Conservation (phyloP, 30 jellyfish, hydroid and myxozoan genomes). For the Hydractinia echinata region DNA sequence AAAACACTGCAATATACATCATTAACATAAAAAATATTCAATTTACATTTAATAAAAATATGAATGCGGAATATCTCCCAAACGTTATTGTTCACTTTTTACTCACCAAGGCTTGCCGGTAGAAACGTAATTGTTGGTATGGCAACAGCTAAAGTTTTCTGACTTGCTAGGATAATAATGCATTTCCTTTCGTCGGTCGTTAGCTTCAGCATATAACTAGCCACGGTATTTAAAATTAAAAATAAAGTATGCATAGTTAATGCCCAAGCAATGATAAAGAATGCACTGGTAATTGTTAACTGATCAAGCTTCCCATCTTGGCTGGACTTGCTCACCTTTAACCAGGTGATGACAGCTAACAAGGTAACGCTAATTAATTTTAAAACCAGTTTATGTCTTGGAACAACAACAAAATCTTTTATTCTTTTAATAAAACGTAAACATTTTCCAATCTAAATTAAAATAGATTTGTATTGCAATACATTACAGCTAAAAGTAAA, state of each 20-base stretch:
- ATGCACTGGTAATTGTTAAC: conserved; percentile 36
- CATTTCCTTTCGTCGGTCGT: conserved; percentile 47
- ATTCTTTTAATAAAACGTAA: conserved; percentile 56
- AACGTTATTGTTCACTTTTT: background rate
- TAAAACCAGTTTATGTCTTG: conserved; percentile 49
- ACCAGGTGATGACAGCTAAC: conserved; percentile 58
- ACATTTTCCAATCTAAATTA: conserved; percentile 72
- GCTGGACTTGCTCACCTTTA: conserved; percentile 82
- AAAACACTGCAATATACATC: background rate
- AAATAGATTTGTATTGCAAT: too few species aligned
- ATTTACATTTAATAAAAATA: too few species aligned
- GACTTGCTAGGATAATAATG: conserved; percentile 75
- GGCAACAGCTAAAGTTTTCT: conserved; percentile 76
- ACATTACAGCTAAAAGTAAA: too few species aligned
- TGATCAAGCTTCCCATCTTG: conserved; percentile 58
- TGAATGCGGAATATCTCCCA: background rate
- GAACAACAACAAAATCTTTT: conserved; percentile 29
- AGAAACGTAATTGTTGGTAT: conserved; percentile 57
- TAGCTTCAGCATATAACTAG: conserved; percentile 48
- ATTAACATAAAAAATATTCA: too few species aligned
- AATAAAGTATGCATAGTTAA: conserved; percentile 60
- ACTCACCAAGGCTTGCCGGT: conserved; percentile 51
- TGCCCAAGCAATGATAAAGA: conserved; percentile 60
- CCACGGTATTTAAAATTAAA: conserved; percentile 51
- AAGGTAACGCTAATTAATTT: conserved; percentile 52